Evolutionary conservation across 2,113 vertebrate species (phyloP).

Genomic region (Charina bottae): DNA sequence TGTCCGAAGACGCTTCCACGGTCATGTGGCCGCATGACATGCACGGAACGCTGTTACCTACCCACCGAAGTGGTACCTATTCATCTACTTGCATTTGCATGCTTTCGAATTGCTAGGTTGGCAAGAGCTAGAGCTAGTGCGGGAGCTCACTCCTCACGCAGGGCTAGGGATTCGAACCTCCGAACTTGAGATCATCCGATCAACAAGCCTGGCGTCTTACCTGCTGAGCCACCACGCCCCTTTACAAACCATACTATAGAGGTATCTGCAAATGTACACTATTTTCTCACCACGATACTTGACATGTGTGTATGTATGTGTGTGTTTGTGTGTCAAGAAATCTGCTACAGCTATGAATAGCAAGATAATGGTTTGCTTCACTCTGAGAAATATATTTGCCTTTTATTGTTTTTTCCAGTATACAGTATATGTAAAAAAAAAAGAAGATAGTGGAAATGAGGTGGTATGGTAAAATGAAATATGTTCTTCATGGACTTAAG

Average conservation of each 20-base stretch:
- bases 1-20: too few relatives aligned
- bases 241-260: background rate
- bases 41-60: too few relatives aligned
- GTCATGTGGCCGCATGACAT: too few relatives aligned
- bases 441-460: background rate
- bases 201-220: too few relatives aligned
- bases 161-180: too few relatives aligned
- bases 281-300: background rate
- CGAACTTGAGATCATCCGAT: too few relatives aligned
- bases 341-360: background rate
- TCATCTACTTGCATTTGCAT: too few relatives aligned
- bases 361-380: background rate
- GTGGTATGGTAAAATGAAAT: fast-evolving
- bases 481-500: background rate
- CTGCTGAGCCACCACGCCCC: too few relatives aligned
- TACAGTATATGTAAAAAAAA: background rate
- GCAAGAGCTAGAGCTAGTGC: too few relatives aligned
- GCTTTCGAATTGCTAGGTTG: too few relatives aligned
- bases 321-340: background rate
- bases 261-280: background rate
- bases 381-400: background rate
- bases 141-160: too few relatives aligned
- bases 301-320: background rate
- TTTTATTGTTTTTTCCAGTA: background rate
- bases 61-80: too few relatives aligned